A percentile compares a stretch with the other conserved stretches of the same genome.
These are phyloP conservation scores for Calephelis nemesis DNA, from an alignment of 1,140 invertebrate species.

Conservation along the genomic window DNA sequence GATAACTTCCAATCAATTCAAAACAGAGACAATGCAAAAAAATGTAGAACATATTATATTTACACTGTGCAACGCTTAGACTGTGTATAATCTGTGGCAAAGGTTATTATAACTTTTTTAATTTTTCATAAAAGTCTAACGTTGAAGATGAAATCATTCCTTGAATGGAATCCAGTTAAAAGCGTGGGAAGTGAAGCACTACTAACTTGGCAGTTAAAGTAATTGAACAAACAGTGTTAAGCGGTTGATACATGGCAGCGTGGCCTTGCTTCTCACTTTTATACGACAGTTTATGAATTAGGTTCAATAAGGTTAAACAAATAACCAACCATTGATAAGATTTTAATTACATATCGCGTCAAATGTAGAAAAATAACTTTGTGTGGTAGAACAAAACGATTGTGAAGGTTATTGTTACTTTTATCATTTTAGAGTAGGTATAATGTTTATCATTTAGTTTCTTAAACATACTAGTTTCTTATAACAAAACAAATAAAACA, in stretches of 20 bases:
- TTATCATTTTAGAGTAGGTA: too few relatives aligned
- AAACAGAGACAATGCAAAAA: too few relatives aligned
- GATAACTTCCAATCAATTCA: too few relatives aligned
- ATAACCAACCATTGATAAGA: slow-evolving; percentile 10
- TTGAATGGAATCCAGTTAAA: slow-evolving; percentile 31
- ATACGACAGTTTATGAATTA: slow-evolving; percentile 27
- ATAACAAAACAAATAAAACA: too few relatives aligned
- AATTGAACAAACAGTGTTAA: slow-evolving; percentile 34
- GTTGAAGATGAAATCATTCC: slow-evolving; percentile 33
- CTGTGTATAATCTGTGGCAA: too few relatives aligned
- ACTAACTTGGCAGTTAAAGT: slow-evolving; percentile 30
- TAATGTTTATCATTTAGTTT: too few relatives aligned
- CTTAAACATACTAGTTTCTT: too few relatives aligned
- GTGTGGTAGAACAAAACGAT: neutral
- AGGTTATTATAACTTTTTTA: neutral
- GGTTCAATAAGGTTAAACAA: slow-evolving; percentile 24
- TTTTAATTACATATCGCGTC: neutral
- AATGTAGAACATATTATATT: too few relatives aligned
- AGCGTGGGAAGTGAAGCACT: slow-evolving; percentile 32
- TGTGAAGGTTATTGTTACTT: neutral
- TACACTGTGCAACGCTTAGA: too few relatives aligned
- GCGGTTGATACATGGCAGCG: slow-evolving; percentile 24
- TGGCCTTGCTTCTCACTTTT: slow-evolving; percentile 29
- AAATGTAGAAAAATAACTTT: too few relatives aligned
- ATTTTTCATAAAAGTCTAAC: slow-evolving; percentile 18